Conservation (phyloP, 2,888 invertebrate species). For the Chalcosyrphus nemorum region DNA sequence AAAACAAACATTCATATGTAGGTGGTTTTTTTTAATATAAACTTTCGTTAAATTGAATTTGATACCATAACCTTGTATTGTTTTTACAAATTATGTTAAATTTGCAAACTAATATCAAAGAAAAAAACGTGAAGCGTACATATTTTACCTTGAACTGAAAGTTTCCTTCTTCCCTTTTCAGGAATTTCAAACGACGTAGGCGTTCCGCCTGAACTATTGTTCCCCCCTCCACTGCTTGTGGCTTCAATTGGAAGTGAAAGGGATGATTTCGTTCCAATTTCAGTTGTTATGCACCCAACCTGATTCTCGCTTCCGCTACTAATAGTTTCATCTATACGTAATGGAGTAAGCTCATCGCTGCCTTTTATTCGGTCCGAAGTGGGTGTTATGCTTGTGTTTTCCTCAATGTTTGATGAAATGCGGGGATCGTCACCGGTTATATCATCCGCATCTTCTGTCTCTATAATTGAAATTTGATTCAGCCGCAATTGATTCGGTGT, state of each 20-base stretch:
- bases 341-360: constrained; percentile 53
- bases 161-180: constrained; percentile 79
- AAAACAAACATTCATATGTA: too few relatives aligned
- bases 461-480: constrained; percentile 46
- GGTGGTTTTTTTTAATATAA: not conserved
- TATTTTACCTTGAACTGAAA: constrained; percentile 81
- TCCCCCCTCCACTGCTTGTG: constrained; percentile 76
- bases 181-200: constrained; percentile 77
- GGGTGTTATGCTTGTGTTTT: constrained; percentile 54
- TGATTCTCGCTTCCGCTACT: constrained; percentile 26
- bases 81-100: not conserved
- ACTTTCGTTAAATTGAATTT: not conserved
- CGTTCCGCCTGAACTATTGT: constrained; percentile 76
- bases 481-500: not conserved
- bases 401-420: not conserved
- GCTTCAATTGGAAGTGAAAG: constrained; percentile 77
- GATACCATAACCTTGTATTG: too few relatives aligned
- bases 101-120: not conserved
- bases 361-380: constrained; percentile 47
- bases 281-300: not conserved
- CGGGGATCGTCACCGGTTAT: not conserved
- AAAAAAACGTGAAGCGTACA: not conserved
- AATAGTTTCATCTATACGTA: constrained; percentile 46
- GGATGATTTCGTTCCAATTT: constrained; percentile 76
- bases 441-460: constrained; percentile 20